A percentile compares a stretch with the other conserved stretches of the same genome.
phyloP scores from a whole-genome alignment of 2,113 vertebrate species.

The Malaclemys terrapin region DNA sequence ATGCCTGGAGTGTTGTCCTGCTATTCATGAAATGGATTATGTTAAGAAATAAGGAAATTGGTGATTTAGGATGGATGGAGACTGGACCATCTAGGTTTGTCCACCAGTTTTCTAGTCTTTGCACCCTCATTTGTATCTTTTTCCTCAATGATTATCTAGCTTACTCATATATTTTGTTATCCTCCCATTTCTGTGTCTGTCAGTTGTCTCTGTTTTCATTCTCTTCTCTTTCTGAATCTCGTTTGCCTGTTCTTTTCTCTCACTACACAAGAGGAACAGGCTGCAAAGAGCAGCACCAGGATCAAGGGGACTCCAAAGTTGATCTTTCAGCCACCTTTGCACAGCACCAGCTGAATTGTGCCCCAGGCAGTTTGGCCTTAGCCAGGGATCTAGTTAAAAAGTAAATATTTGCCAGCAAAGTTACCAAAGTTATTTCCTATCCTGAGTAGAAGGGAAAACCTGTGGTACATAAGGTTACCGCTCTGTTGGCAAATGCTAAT shows the following conservation, averaged over 20 bases:
- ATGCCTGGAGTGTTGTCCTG: neutral
- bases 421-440: neutral
- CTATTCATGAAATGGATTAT: neutral
- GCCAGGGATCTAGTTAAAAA: neutral
- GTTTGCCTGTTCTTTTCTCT: conserved; percentile 36
- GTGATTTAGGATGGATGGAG: neutral
- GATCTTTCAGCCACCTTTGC: neutral
- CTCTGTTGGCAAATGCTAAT: neutral
- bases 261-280: neutral
- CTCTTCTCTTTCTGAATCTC: neutral
- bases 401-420: neutral
- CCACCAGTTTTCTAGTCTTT: neutral
- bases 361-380: neutral
- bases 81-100: neutral
- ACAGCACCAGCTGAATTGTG: accelerated
- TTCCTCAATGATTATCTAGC: conserved; percentile 17
- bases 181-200: neutral
- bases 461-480: neutral
- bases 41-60: neutral
- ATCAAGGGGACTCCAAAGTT: neutral
- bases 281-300: neutral
- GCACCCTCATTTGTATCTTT: neutral
- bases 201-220: neutral
- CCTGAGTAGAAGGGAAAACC: neutral
- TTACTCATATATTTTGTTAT: neutral